Base-by-base conservation (phyloP, 2,797 vertebrate genomes). In the Notolepis coatsorum region DNA sequence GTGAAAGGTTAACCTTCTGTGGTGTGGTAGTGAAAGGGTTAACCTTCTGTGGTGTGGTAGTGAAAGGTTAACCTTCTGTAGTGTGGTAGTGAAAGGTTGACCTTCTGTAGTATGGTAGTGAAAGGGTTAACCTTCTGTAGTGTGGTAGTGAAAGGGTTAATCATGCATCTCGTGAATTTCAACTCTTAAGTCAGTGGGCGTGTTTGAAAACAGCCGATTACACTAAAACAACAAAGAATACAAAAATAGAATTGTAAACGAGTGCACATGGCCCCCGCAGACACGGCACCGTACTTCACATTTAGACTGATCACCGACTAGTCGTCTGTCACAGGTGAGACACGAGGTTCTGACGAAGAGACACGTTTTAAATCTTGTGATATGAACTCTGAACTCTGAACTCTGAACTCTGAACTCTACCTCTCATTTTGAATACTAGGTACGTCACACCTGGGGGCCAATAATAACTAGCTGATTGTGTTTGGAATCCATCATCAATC, bases 211-310 rank as follows among this genome's bases (percentile, higher is more conserved):
- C 64, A 70, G 45, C 12, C 43, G 43, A 35, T 10, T 25, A 23
- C 25, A 41, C 39, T 21, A 12, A 59, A 60, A 39, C 7, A 15
- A 73, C 24, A 71, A 24, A 33, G 28, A 68, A 48, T 23, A 28
- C 13, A 46, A 43, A 57, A 39, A 53, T 20, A 56, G 4, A 27
- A 7, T 45, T 15, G 58, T 21, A 57, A 77, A 62, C 39, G 43
- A 71, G 56, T 66, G 61, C 61, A n/a, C n/a, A 71, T 33, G 53
- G 65, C 73, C 31, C 23, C 64, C 69, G 61, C 47, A 38, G 70
- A 75, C 80, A 81, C 75, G 79, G 78, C 72, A 84, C 84, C 50
- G 55, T 56, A 58, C 74, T 87, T 88, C 86, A 89, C 88, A 88
- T 86, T 86, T 58, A 65, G 15, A 63, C 54, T 24, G 45, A 53